A percentile compares a stretch with the other conserved stretches of the same genome.
Evolutionary conservation across 2,888 invertebrate genomes (phyloP).

Genomic region (Drosophila mettleri): DNA sequence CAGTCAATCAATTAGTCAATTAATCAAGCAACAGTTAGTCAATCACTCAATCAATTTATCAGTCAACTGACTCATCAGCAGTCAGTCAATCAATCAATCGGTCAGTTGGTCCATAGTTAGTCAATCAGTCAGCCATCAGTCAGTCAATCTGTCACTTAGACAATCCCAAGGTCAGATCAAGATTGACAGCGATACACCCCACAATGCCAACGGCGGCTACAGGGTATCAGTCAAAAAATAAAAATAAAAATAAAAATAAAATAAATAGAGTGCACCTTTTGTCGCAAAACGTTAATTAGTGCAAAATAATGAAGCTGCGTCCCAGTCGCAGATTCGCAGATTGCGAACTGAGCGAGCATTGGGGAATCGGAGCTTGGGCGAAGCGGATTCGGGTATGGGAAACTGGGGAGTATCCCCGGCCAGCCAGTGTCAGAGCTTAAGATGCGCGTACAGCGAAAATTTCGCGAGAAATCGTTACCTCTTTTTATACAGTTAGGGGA

Average conservation of each 20-base stretch:
- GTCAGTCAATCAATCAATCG: background rate
- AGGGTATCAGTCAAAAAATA: constrained; percentile 21
- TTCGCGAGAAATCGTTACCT: constrained; percentile 1
- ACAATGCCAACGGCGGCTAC: background rate
- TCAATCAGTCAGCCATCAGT: background rate
- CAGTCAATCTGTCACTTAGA: background rate
- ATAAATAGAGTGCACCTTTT: constrained; percentile 65
- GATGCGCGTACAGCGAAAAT: constrained; percentile 34
- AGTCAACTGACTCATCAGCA: too few species aligned
- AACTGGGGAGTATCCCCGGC: background rate
- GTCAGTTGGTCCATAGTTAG: background rate
- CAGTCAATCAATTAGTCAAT: background rate
- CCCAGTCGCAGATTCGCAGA: constrained; percentile 6
- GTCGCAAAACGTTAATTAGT: constrained; percentile 76
- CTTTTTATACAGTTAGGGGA: background rate
- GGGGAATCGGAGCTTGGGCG: background rate
- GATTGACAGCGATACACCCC: background rate
- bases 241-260: constrained; percentile 36
- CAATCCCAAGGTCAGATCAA: background rate
- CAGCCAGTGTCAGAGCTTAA: constrained; percentile 33
- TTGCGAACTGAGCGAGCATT: constrained; percentile 8
- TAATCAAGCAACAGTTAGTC: background rate
- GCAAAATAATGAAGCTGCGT: constrained; percentile 71
- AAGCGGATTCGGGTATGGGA: background rate
- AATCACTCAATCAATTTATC: background rate